Conservation (phyloP, 2,113 vertebrate genomes). For the Lutjanus erythropterus region DNA sequence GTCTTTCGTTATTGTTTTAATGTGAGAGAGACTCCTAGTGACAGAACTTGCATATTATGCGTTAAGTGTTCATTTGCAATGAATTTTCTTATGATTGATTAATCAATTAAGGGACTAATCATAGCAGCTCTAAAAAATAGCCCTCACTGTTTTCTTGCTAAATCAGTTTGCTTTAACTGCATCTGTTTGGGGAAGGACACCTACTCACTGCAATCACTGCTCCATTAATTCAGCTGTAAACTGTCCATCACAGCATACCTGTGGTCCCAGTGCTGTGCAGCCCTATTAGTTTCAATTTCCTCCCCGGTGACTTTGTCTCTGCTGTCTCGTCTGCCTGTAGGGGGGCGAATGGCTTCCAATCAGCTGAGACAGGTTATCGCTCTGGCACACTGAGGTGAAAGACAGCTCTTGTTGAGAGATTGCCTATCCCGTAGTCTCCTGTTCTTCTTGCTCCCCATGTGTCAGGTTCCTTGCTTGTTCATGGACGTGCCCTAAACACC, state of each 20-base stretch:
- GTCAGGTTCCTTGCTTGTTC: conserved; percentile 52
- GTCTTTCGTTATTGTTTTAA: no score
- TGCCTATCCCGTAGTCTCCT: conserved; percentile 37
- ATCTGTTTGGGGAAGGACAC: conserved; percentile 25
- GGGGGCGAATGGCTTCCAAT: conserved; percentile 43
- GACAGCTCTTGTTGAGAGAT: conserved; percentile 59
- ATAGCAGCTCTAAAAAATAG: no score
- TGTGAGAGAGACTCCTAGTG: no score
- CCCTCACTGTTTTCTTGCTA: conserved; percentile 11
- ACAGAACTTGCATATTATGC: no score
- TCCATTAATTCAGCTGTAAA: conserved; percentile 58
- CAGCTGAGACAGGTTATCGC: conserved; percentile 51
- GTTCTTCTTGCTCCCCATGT: conserved; percentile 38
- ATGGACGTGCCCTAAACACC: conserved; percentile 33
- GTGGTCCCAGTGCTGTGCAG: conserved; percentile 44
- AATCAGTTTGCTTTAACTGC: conserved; percentile 9
- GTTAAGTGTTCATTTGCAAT: no score
- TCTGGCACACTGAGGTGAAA: conserved; percentile 47
- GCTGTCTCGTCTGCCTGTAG: conserved; percentile 40
- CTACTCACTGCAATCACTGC: conserved; percentile 34
- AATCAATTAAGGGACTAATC: no score
- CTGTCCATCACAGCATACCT: conserved; percentile 49
- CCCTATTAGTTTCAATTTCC: conserved; percentile 71
- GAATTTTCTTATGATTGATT: no score
- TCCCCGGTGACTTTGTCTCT: conserved; percentile 46